Evolutionary conservation across 2,888 invertebrate species (phyloP).

Genomic region (Melitaea athalia): DNA sequence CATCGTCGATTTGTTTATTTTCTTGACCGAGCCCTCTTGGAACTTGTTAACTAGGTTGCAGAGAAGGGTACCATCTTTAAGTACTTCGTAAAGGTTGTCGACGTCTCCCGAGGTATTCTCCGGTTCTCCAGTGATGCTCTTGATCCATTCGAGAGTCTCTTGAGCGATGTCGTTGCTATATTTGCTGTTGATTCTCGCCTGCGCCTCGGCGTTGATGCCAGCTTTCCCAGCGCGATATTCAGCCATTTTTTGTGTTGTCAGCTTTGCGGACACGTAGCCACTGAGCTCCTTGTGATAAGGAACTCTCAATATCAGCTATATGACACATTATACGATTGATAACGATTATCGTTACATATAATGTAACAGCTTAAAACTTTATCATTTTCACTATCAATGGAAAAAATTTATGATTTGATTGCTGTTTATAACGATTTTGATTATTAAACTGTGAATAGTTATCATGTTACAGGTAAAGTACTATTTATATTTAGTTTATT

Average conservation of each 20-base stretch:
- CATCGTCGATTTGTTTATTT: conserved; percentile 94
- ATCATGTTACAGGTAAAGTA: no score
- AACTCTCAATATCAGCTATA: conserved; percentile 62
- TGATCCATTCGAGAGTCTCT: conserved; percentile 97
- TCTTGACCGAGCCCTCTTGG: conserved; percentile 93
- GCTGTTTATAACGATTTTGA: conserved; percentile 36
- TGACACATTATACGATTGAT: conserved; percentile 56
- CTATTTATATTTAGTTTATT: no score
- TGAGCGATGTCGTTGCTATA: conserved; percentile 96
- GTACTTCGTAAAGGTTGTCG: conserved; percentile 93
- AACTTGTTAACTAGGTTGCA: conserved; percentile 95
- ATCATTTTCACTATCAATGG: conserved; percentile 55
- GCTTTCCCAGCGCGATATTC: conserved; percentile 76
- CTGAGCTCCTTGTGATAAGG: conserved; percentile 73
- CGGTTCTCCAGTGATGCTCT: conserved; percentile 90
- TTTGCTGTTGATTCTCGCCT: conserved; percentile 92
- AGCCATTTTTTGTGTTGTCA: conserved; percentile 73
- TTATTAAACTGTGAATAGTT: conserved; percentile 18
- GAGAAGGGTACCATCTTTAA: conserved; percentile 94
- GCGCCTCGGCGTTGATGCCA: conserved; percentile 78
- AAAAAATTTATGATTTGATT: conserved; percentile 54
- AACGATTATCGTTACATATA: conserved; percentile 67
- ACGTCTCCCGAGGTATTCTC: conserved; percentile 92
- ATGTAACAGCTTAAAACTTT: conserved; percentile 51
- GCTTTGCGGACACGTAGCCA: conserved; percentile 69